A percentile compares a stretch with the other conserved stretches of the same genome.
Evolutionary conservation across 2,113 vertebrate genomes (phyloP).

Genomic region (Pipra filicauda): DNA sequence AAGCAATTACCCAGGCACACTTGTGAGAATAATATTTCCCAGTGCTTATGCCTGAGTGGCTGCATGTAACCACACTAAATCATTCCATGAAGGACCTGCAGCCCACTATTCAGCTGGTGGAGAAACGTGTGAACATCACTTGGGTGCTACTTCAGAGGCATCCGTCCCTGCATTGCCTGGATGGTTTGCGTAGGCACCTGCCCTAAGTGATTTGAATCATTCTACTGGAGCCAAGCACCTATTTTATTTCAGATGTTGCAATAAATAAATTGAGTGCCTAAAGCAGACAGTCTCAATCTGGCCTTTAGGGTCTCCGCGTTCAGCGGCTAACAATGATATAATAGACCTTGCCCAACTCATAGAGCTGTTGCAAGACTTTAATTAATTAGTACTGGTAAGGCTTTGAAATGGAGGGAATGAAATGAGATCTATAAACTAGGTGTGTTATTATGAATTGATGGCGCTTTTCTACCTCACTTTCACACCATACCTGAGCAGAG

Average conservation of each 20-base stretch:
- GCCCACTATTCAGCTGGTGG: background rate
- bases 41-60: background rate
- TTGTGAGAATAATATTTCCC: background rate
- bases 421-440: background rate
- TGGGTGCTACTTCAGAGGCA: constrained; percentile 1
- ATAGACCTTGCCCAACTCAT: background rate
- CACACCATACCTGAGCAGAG: background rate
- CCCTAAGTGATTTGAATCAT: constrained; percentile 8
- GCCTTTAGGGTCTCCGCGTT: background rate
- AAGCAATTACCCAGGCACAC: background rate
- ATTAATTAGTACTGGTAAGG: constrained; percentile 7
- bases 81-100: background rate
- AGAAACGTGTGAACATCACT: background rate
- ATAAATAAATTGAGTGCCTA: background rate
- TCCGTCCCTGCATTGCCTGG: background rate
- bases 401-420: background rate
- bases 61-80: background rate
- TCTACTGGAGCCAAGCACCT: background rate
- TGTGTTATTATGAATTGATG: background rate
- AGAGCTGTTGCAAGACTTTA: background rate
- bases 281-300: background rate
- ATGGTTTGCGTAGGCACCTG: background rate
- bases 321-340: background rate
- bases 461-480: constrained; percentile 32
- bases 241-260: background rate